Evolutionary conservation across 2,888 invertebrate genomes (phyloP).

Genomic region (Epirrita christyi): DNA sequence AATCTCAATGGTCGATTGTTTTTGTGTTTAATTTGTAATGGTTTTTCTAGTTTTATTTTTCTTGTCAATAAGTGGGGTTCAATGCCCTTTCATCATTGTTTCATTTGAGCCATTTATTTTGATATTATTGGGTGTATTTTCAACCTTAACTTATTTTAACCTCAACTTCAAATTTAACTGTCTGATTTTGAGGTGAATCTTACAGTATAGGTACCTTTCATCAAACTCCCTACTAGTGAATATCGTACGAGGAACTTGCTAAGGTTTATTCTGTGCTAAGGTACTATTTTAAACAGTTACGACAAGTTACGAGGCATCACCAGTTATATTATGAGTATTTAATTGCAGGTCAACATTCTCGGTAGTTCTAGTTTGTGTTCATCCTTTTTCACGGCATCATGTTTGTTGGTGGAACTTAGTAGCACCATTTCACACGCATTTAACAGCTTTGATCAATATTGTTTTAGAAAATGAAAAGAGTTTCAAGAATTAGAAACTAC

Average conservation of each 20-base stretch:
- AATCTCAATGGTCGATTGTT: conserved; percentile 24
- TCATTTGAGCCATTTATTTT: not conserved
- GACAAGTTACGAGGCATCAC: conserved; percentile 37
- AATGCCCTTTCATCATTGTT: not conserved
- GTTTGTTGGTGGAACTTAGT: conserved; percentile 29
- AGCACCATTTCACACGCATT: conserved; percentile 24
- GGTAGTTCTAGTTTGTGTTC: conserved; percentile 37
- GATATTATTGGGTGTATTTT: too few relatives aligned
- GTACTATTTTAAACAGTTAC: conserved; percentile 52
- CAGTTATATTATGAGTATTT: conserved; percentile 63
- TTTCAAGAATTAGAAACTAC: not conserved
- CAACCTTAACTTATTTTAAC: too few relatives aligned
- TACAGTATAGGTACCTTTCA: too few relatives aligned
- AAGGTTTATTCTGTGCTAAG: too few relatives aligned
- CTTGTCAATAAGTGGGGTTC: not conserved
- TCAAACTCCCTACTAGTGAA: not conserved
- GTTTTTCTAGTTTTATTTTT: not conserved
- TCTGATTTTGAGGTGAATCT: too few relatives aligned
- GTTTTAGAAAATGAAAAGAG: conserved; percentile 5
- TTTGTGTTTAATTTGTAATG: conserved; percentile 14
- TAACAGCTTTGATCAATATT: conserved; percentile 19
- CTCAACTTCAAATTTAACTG: too few relatives aligned
- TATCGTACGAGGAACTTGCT: not conserved
- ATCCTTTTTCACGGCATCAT: conserved; percentile 34
- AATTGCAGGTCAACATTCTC: conserved; percentile 69